Evolutionary conservation across 2,797 vertebrate species (phyloP), one percentile per base, ranked within the genome.

Genomic region (Hyperoplus lanceolatus): DNA sequence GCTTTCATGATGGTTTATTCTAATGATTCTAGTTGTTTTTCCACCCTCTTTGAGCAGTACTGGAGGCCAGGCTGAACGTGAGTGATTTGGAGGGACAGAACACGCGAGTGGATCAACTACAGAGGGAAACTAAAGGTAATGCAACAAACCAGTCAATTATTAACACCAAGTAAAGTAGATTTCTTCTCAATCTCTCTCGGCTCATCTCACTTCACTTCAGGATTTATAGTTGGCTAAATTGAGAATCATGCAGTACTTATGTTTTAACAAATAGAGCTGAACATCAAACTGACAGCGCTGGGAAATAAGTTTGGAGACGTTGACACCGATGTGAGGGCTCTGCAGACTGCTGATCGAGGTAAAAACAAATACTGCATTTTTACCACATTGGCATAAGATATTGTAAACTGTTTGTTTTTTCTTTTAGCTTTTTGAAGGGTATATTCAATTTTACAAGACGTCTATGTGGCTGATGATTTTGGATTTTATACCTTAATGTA

Each of bases 61-160:
- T 73, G 45, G 59, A 77, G 39, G 65, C 59, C 64, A 55, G 69
- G 64, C 57, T 80, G 10, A 68, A 75, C 1, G 21, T 29, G 49
- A 69, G 21, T 42, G 64, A 83, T 39, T 13, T 66, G 15, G 77
- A 83, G 6, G 60, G 50, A 1, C 60, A 70, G 39, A 66, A 13
- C 15, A 42, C 9, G 49, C 50, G 4, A 14, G 55, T 81, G 53
- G 67, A 72, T 9, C 71, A 81, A 46, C 61, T 78, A 4, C 57
- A 71, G 48, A 75, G 46, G 39, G 57, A 75, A 56, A 81, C 15
- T 11, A 60, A 60, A 73, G 69, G 79, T 78, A 60, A 59, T 14
- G 46, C 8, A 13, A 55, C 64, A 63, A 80, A 68, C 36, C 11
- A 5, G 50, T 79, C 4, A 55, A 68, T 72, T 59, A 73, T 83